A percentile compares a stretch with the other conserved stretches of the same genome.
phyloP scores from a whole-genome alignment of 2,888 invertebrate species.

The Epistrophella euchroma region DNA sequence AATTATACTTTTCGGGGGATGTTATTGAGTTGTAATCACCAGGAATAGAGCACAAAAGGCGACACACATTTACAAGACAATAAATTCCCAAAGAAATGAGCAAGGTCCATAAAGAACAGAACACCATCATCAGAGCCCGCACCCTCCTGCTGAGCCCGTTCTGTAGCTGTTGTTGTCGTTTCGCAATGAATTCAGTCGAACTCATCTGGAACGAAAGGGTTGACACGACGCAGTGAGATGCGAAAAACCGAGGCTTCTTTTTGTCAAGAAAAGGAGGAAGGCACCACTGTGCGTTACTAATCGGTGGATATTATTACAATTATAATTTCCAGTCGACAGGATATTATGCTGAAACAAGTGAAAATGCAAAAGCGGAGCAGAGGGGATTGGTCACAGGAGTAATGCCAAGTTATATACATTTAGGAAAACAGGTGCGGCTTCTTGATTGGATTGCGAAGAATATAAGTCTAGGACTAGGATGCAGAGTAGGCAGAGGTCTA shows the following conservation, averaged over 20 bases:
- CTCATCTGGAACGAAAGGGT: slow-evolving; percentile 74
- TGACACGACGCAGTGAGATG: slow-evolving; percentile 57
- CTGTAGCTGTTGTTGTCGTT: not conserved
- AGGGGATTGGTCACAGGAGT: slow-evolving; percentile 7
- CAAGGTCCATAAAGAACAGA: slow-evolving; percentile 63
- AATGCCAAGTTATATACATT: slow-evolving; percentile 4
- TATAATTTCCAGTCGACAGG: slow-evolving; percentile 74
- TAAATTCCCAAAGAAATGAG: slow-evolving; percentile 72
- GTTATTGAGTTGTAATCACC: slow-evolving; percentile 76
- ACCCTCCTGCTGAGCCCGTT: slow-evolving; percentile 62
- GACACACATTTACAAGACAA: slow-evolving; percentile 75
- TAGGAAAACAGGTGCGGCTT: slow-evolving; percentile 63
- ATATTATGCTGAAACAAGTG: slow-evolving; percentile 33
- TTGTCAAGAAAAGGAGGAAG: slow-evolving; percentile 43
- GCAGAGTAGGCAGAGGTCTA: not conserved
- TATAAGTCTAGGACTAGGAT: not conserved
- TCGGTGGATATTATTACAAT: slow-evolving; percentile 75
- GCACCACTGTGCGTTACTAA: slow-evolving; percentile 74
- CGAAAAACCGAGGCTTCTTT: slow-evolving; percentile 52
- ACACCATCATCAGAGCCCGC: slow-evolving; percentile 24
- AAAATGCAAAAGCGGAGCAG: not conserved
- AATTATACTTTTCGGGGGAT: slow-evolving; percentile 73
- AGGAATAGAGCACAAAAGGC: slow-evolving; percentile 67
- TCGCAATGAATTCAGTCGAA: slow-evolving; percentile 54
- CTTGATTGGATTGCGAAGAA: slow-evolving; percentile 2